A percentile compares a stretch with the other conserved stretches of the same genome.
Conservation (phyloP, 2,113 vertebrate genomes). For the Electrona antarctica region DNA sequence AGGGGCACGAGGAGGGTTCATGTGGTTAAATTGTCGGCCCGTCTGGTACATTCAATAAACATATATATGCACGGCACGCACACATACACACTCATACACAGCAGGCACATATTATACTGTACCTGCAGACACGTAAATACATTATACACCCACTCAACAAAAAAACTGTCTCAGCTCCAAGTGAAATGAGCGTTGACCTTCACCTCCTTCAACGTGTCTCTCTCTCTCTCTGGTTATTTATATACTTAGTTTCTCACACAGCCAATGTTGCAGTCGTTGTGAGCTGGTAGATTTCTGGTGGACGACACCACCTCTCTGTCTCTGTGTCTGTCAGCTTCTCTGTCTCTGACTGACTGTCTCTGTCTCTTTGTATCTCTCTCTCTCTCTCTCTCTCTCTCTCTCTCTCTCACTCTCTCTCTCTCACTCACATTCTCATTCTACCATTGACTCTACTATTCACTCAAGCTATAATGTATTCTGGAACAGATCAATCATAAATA, state of each 20-base stretch:
- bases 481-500: conserved; percentile 40
- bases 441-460: not conserved
- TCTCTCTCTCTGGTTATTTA: not conserved
- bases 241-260: not conserved
- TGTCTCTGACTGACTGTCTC: not conserved
- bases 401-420: not conserved
- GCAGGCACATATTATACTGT: not conserved
- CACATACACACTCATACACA: not conserved
- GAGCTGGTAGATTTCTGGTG: not conserved
- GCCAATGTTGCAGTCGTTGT: no score
- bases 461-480: conserved; percentile 25
- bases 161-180: not conserved
- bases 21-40: no score
- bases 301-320: not conserved
- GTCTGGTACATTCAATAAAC: not conserved
- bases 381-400: not conserved
- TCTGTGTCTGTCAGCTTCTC: not conserved
- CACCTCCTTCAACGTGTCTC: not conserved
- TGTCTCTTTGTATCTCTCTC: not conserved
- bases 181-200: conserved; percentile 13
- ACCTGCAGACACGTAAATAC: not conserved
- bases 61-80: conserved; percentile 8
- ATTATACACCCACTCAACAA: not conserved
- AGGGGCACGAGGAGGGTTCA: no score
- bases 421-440: not conserved